Percentiles rank a stretch among this genome's conserved stretches.
Conservation (phyloP, 35 echinoderm and acorn worm genomes). For the Nesometra sesokonis region DNA sequence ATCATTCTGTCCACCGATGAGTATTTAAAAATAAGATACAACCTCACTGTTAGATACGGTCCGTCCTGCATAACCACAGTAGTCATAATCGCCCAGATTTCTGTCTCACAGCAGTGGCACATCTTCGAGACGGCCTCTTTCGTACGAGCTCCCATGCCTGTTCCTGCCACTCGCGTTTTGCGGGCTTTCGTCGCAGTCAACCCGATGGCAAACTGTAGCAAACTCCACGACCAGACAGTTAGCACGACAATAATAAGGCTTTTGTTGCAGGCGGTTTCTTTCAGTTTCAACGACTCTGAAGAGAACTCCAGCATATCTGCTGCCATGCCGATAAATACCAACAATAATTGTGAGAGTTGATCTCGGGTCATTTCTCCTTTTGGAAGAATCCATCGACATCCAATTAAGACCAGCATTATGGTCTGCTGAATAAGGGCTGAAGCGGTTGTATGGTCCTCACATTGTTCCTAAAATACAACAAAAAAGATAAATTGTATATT, state of each 20-base stretch:
- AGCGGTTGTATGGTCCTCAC: not conserved
- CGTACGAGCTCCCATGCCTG: not conserved
- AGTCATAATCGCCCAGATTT: slow-evolving; percentile 73
- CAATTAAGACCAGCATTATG: slow-evolving; percentile 67
- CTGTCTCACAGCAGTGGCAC: slow-evolving; percentile 48
- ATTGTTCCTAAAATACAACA: not conserved
- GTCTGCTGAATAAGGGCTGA: slow-evolving; percentile 66
- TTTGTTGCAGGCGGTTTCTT: slow-evolving; percentile 41
- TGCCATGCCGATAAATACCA: slow-evolving; percentile 94
- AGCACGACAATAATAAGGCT: slow-evolving; percentile 48
- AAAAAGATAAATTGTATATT: too few species aligned
- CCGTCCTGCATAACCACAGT: slow-evolving; percentile 72
- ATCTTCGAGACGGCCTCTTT: not conserved
- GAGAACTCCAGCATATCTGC: slow-evolving; percentile 96
- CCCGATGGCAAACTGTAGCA: slow-evolving; percentile 69
- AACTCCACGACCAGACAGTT: slow-evolving; percentile 55
- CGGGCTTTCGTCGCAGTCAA: slow-evolving; percentile 66
- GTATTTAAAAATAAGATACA: slow-evolving; percentile 64
- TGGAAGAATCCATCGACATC: slow-evolving; percentile 79
- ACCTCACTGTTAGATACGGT: slow-evolving; percentile 56
- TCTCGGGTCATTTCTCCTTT: slow-evolving; percentile 65
- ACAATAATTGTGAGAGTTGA: slow-evolving; percentile 66
- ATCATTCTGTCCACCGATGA: slow-evolving; percentile 45
- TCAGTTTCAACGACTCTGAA: slow-evolving; percentile 52
- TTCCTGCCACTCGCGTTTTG: slow-evolving; percentile 12